Percentiles rank a stretch among this genome's conserved stretches.
Conservation (phyloP, 2,113 vertebrate genomes). For the Oenanthe melanoleuca region DNA sequence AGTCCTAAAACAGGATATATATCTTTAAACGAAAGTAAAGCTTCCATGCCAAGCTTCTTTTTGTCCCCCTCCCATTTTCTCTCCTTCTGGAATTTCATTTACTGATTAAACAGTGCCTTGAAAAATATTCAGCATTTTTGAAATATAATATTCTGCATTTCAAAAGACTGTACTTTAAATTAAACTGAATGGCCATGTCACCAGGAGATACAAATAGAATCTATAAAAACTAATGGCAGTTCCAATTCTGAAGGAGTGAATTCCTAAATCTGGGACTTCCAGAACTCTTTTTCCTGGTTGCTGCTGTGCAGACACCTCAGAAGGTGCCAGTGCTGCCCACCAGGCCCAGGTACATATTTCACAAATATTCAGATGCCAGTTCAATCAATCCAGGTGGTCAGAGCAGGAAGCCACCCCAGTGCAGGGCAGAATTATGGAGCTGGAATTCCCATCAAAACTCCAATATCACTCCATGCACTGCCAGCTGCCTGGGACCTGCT, state of each 20-base stretch:
- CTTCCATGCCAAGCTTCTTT: not conserved
- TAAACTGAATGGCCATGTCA: not conserved
- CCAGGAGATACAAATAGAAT: not conserved
- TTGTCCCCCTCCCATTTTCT: accelerated
- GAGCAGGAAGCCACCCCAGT: not conserved
- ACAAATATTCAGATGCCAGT: not conserved
- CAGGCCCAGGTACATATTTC: not conserved
- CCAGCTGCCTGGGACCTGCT: not conserved
- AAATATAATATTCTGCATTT: not conserved
- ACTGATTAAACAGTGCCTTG: not conserved
- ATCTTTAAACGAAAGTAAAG: not conserved
- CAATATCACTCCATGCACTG: not conserved
- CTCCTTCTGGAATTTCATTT: not conserved
- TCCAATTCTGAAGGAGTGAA: not conserved
- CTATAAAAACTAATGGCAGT: not conserved
- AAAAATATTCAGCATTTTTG: not conserved
- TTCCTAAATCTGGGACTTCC: not conserved
- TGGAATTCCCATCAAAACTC: not conserved
- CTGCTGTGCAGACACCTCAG: not conserved
- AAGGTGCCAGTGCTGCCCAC: not conserved
- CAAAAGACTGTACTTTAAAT: not conserved
- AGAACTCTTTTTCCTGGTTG: not conserved
- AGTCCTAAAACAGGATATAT: accelerated
- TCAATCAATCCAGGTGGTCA: not conserved
- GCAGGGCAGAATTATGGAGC: not conserved